These are phyloP conservation scores for Brachypalpus laphriformis DNA, from an alignment of 2,888 invertebrate species.

Conservation along the genomic window DNA sequence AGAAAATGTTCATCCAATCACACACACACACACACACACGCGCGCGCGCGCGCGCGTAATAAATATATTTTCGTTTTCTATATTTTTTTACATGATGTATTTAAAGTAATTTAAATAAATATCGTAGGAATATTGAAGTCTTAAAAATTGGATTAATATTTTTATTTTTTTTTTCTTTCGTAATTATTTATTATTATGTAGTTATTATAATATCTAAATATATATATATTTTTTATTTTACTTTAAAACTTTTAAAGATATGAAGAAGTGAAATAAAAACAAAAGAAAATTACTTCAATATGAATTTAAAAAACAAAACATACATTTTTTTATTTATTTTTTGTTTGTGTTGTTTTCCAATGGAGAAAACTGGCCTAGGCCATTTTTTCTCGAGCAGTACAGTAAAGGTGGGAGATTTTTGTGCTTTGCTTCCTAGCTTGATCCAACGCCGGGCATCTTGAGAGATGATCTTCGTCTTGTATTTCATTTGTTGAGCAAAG, in stretches of 20 bases:
- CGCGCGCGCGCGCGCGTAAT: too few species aligned
- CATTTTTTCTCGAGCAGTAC: too few species aligned
- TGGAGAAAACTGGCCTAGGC: too few species aligned
- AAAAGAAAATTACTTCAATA: conserved; percentile 19
- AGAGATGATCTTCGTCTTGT: too few species aligned
- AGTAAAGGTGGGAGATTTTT: too few species aligned
- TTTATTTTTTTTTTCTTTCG: conserved; percentile 38
- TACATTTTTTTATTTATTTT: background rate
- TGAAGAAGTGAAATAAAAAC: conserved; percentile 53
- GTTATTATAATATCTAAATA: conserved; percentile 53
- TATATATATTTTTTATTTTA: conserved; percentile 26
- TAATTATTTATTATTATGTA: conserved; percentile 67
- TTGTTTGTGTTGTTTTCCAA: too few species aligned
- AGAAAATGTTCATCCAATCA: conserved; percentile 47
- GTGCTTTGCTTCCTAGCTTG: too few species aligned
- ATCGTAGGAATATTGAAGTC: conserved; percentile 50
- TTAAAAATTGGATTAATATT: conserved; percentile 57
- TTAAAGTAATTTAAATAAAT: conserved; percentile 39
- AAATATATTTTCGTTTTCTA: conserved; percentile 35
- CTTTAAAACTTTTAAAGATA: conserved; percentile 48
- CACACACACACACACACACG: conserved; percentile 31
- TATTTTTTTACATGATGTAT: conserved; percentile 58
- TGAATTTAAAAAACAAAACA: conserved; percentile 15
- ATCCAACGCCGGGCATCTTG: too few species aligned
- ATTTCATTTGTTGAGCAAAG: too few species aligned